phyloP scores from a whole-genome alignment of 2,888 invertebrate species.

The Melanotus villosus region DNA sequence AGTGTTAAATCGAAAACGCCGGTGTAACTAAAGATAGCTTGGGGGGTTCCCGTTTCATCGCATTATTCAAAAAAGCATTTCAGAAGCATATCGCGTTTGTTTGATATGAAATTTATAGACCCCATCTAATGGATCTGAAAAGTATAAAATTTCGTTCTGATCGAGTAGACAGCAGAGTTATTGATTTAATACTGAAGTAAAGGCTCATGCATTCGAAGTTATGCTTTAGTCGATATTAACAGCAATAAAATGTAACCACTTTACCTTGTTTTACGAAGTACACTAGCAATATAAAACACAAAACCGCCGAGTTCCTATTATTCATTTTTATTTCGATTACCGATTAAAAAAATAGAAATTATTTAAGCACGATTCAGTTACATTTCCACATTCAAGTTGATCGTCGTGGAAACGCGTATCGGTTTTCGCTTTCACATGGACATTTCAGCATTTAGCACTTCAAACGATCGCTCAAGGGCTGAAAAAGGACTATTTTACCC shows the following conservation, averaged over 20 bases:
- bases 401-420: conserved; percentile 30
- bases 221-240: conserved; percentile 43
- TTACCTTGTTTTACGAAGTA: conserved; percentile 53
- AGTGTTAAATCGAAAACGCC: not conserved
- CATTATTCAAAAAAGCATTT: too few relatives aligned
- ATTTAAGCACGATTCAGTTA: conserved; percentile 26
- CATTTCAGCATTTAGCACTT: conserved; percentile 35
- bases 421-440: conserved; percentile 43
- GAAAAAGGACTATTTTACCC: conserved; percentile 53
- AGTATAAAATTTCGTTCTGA: conserved; percentile 47
- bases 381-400: conserved; percentile 31
- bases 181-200: conserved; percentile 43
- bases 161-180: conserved; percentile 43
- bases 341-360: conserved; percentile 39
- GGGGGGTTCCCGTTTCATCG: too few relatives aligned
- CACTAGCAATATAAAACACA: conserved; percentile 53
- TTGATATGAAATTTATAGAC: conserved; percentile 32
- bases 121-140: conserved; percentile 37
- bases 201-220: conserved; percentile 37
- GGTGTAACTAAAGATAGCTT: too few relatives aligned
- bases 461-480: conserved; percentile 39
- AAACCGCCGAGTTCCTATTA: conserved; percentile 47
- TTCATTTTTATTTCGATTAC: conserved; percentile 46
- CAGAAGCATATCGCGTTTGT: conserved; percentile 32
- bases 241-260: conserved; percentile 39